Conservation (phyloP, 53 echinoderm and acorn worm species). For the Holothuria scabra region DNA sequence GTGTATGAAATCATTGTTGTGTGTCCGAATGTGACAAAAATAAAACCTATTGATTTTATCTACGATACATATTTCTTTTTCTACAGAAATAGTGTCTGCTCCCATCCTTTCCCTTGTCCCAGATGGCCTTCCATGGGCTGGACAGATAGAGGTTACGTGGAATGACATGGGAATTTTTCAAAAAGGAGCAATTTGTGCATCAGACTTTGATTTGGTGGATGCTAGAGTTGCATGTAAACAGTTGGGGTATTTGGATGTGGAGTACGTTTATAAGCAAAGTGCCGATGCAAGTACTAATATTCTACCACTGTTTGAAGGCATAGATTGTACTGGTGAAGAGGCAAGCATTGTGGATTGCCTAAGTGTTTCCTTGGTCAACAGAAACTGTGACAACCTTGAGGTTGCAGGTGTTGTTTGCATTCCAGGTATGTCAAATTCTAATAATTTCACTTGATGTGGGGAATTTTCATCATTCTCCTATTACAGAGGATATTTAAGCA, state of each 20-base stretch:
- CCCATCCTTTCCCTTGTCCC: background rate
- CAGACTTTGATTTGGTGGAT: constrained; percentile 13
- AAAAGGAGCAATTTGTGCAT: background rate
- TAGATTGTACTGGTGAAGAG: constrained; percentile 1
- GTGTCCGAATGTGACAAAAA: too few relatives aligned
- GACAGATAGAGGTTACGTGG: constrained; percentile 6
- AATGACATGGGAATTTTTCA: constrained; percentile 10
- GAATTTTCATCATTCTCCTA: too few relatives aligned
- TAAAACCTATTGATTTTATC: too few relatives aligned
- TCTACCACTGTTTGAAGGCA: background rate
- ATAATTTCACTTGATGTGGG: too few relatives aligned
- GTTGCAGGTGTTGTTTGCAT: constrained; percentile 7
- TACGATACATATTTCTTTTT: too few relatives aligned
- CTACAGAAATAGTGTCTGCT: too few relatives aligned
- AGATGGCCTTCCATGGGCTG: constrained; percentile 25
- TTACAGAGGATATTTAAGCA: too few relatives aligned
- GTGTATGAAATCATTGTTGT: too few relatives aligned
- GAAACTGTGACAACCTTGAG: background rate
- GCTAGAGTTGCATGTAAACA: constrained; percentile 4
- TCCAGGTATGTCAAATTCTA: background rate
- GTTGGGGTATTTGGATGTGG: background rate
- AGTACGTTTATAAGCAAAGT: background rate
- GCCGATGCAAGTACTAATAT: background rate
- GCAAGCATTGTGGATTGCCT: background rate
- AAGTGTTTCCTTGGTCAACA: background rate